Base-by-base conservation (phyloP, 2,888 invertebrate genomes). In the Reticulitermes lucifugus region DNA sequence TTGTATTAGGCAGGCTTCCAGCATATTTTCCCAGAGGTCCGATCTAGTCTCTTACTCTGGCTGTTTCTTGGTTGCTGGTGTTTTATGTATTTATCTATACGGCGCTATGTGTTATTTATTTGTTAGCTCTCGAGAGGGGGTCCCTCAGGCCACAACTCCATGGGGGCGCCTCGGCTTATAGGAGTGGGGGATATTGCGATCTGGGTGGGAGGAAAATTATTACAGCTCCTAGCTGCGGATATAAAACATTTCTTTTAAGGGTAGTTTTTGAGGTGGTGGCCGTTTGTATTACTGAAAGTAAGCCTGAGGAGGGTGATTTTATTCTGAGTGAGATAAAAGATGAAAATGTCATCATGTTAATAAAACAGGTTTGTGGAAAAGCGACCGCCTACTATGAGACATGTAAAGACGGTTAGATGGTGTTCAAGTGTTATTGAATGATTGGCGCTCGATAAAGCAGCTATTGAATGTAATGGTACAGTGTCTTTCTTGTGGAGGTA, bases 31-130 rank as follows among this genome's bases (percentile, higher is more conserved):
- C 81, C 81, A 81, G 43, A 81, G 81, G 81, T n/a, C n/a, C 81
- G 81, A 81, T 81, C 46, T 25, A 10, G 12, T 70, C 21, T 80
- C 35, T 55, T 25, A 51, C 25, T 79, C 4, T 55, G 14, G 25
- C 41, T 55, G 59, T 60, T 55, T 51, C 21, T 35, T 29, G 18
- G 80, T n/a, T 80, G 60, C 60, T 80, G 80, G 80, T 80, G 60
- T 80, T 59, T 80, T 80, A 81, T 81, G 81, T 81, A 81, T 81
- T 81, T 81, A 81, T 81, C 81, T 81, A 70, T 81, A 81, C 70
- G 60, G n/a, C 25, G 81, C 81, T 81, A 81, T 81, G 70, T 70
- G 65, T 81, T 81, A 81, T 81, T 81, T 81, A 81, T 81, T 65
- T 81, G 81, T 81, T 65, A 81, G 70, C 70, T 81, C 65, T n/a